Conservation (phyloP, 2,888 invertebrate species). For the Colostygia pectinataria region DNA sequence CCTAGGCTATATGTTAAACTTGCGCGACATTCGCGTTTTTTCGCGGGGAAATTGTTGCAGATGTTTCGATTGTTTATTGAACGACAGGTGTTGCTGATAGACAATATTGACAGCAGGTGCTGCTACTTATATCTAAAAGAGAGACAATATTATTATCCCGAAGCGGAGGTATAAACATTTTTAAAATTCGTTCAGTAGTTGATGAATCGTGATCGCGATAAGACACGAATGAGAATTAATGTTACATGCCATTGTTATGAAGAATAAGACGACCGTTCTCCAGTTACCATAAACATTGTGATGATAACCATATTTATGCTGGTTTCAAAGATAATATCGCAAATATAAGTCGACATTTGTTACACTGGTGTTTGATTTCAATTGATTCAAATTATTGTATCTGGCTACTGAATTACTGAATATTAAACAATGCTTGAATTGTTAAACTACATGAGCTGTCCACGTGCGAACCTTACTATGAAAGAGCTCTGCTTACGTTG, state of each 20-base stretch:
- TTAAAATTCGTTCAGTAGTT: conserved; percentile 6
- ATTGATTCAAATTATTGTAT: conserved; percentile 1
- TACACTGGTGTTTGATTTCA: conserved; percentile 4
- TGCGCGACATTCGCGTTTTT: neutral
- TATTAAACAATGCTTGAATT: too few relatives aligned
- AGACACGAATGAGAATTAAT: conserved; percentile 18
- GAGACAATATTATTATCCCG: too few relatives aligned
- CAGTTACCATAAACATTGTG: conserved; percentile 12
- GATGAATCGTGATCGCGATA: conserved; percentile 12
- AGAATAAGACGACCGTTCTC: conserved; percentile 13
- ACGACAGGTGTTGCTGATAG: neutral
- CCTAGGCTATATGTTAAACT: conserved; percentile 2
- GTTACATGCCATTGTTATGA: conserved; percentile 19
- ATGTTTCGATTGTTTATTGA: neutral
- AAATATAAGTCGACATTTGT: neutral
- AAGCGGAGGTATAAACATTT: conserved; percentile 1
- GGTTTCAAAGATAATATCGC: conserved; percentile 14
- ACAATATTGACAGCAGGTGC: neutral
- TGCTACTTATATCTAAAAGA: too few relatives aligned
- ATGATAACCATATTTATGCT: conserved; percentile 14
- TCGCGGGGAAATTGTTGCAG: too few relatives aligned
- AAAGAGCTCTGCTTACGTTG: too few relatives aligned
- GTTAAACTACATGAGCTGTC: too few relatives aligned
- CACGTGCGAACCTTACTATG: too few relatives aligned
- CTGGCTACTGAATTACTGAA: too few relatives aligned